These are phyloP conservation scores for Rosalia funebris DNA, from an alignment of 2,888 invertebrate species.

Conservation along the genomic window DNA sequence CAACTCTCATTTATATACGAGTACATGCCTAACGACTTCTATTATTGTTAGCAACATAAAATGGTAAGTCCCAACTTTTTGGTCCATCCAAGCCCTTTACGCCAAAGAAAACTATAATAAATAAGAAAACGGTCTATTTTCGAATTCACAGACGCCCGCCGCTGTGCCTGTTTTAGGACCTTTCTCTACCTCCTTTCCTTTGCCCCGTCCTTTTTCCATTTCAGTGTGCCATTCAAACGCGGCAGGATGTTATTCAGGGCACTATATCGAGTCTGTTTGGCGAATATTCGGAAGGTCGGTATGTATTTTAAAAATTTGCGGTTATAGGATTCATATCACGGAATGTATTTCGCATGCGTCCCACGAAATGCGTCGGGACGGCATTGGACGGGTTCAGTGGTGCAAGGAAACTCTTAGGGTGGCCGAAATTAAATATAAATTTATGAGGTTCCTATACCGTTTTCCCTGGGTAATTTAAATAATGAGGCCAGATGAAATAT, in stretches of 20 bases:
- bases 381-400: neutral
- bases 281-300: neutral
- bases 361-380: no score
- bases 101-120: no score
- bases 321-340: conserved; percentile 17
- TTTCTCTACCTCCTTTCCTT: no score
- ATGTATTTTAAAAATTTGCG: conserved; percentile 12
- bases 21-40: no score
- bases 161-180: no score
- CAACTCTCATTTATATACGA: no score
- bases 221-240: neutral
- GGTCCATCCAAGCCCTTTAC: no score
- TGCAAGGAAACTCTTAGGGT: conserved; percentile 15
- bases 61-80: no score
- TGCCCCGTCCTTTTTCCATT: no score
- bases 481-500: conserved; percentile 10
- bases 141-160: no score
- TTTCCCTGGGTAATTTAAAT: conserved; percentile 11
- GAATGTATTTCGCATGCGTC: conserved; percentile 10
- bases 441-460: conserved; percentile 12
- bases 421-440: conserved; percentile 18
- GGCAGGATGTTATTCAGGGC: conserved; percentile 5
- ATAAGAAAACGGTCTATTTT: no score
- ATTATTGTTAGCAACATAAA: no score
- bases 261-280: conserved; percentile 12